Evolutionary conservation across 2,113 vertebrate species (phyloP).

Genomic region (Leucopternis melanops): DNA sequence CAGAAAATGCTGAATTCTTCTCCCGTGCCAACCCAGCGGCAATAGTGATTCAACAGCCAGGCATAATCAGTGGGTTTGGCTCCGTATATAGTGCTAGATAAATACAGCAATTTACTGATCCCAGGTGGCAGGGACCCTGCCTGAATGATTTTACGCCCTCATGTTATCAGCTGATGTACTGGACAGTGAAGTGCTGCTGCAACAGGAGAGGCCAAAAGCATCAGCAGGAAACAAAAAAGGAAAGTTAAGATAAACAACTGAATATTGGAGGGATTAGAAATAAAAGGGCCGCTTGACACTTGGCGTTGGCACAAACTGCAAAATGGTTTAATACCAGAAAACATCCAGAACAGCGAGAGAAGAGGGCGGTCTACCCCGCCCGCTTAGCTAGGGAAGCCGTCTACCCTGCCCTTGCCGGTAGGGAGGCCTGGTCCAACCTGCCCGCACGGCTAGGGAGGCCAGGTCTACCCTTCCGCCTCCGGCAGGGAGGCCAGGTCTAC

Average conservation of each 20-base stretch:
- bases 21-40: background rate
- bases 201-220: background rate
- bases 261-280: background rate
- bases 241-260: background rate
- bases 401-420: no score
- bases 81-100: background rate
- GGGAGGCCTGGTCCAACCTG: no score
- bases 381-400: no score
- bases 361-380: no score
- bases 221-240: background rate
- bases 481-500: no score
- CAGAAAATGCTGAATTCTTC: background rate
- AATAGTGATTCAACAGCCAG: background rate
- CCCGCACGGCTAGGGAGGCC: no score
- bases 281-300: background rate
- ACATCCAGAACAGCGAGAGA: background rate
- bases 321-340: background rate
- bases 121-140: background rate
- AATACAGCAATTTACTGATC: background rate
- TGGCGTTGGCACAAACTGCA: background rate
- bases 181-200: background rate
- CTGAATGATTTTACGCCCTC: fast-evolving
- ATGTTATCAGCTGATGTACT: background rate
- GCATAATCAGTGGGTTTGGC: background rate
- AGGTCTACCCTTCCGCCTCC: no score